Evolutionary conservation across 2,888 invertebrate genomes (phyloP).

Genomic region (Microctonus hyperodae): DNA sequence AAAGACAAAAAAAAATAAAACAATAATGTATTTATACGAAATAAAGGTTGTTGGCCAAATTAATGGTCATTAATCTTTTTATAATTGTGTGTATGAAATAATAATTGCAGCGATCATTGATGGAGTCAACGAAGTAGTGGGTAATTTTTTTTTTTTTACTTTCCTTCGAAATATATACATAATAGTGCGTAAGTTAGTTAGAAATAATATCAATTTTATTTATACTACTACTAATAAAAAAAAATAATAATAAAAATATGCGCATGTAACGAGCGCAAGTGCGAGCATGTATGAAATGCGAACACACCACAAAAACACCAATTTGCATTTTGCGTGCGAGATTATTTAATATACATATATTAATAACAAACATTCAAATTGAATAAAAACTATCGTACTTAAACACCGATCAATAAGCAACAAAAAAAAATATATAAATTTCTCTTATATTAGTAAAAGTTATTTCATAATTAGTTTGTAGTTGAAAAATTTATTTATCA

Average conservation of each 20-base stretch:
- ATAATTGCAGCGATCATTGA: constrained; percentile 23
- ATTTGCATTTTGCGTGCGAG: constrained; percentile 15
- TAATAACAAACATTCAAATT: background rate
- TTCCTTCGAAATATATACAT: background rate
- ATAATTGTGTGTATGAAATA: constrained; percentile 26
- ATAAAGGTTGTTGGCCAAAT: constrained; percentile 31
- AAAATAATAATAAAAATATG: background rate
- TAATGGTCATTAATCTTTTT: constrained; percentile 19
- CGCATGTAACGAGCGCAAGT: constrained; percentile 5
- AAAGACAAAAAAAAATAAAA: background rate
- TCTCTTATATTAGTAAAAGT: background rate
- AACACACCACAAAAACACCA: constrained; percentile 10
- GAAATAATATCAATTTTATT: too few relatives aligned
- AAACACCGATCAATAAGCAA: background rate
- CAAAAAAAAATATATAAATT: background rate
- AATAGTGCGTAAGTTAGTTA: background rate
- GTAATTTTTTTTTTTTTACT: constrained; percentile 20
- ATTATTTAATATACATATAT: constrained; percentile 11
- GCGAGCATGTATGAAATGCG: constrained; percentile 20
- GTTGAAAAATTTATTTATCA: background rate
- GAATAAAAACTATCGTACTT: background rate
- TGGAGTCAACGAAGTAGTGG: background rate
- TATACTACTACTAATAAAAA: too few relatives aligned
- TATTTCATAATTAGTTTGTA: background rate
- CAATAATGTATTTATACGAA: constrained; percentile 36